phyloP scores from a whole-genome alignment of 2,888 invertebrate species.

The Cryptophagus acutangulus region DNA sequence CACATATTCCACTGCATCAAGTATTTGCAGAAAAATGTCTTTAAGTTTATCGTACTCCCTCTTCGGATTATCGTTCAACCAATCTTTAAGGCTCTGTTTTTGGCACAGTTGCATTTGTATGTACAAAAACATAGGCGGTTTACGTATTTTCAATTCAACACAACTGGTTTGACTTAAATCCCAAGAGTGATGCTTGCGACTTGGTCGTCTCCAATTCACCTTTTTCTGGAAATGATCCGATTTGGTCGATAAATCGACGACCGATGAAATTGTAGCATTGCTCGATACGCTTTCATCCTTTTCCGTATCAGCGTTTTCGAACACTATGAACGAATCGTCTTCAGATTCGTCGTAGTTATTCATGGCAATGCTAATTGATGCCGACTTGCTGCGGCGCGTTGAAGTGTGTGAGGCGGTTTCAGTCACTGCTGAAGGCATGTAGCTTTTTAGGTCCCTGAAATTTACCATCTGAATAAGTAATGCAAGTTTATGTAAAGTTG shows the following conservation, averaged over 20 bases:
- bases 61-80: slow-evolving; percentile 64
- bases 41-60: slow-evolving; percentile 54
- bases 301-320: slow-evolving; percentile 21
- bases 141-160: slow-evolving; percentile 8
- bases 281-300: slow-evolving; percentile 6
- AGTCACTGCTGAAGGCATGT: background rate
- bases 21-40: slow-evolving; percentile 81
- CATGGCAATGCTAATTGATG: background rate
- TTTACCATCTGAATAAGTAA: no score
- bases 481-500: no score
- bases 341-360: slow-evolving; percentile 14
- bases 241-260: background rate
- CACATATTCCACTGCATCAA: slow-evolving; percentile 92
- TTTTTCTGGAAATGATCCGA: slow-evolving; percentile 28
- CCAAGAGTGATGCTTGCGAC: slow-evolving; percentile 42
- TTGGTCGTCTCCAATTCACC: slow-evolving; percentile 36
- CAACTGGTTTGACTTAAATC: slow-evolving; percentile 34
- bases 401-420: slow-evolving; percentile 25
- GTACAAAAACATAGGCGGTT: slow-evolving; percentile 66
- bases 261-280: slow-evolving; percentile 4
- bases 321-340: slow-evolving; percentile 33
- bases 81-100: slow-evolving; percentile 83
- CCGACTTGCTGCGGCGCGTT: slow-evolving; percentile 23
- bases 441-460: no score
- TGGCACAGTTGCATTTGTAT: slow-evolving; percentile 98